A percentile compares a stretch with the other conserved stretches of the same genome.
These are phyloP conservation scores for Drosophila athabasca DNA, from an alignment of 1,140 invertebrate genomes.

Conservation along the genomic window DNA sequence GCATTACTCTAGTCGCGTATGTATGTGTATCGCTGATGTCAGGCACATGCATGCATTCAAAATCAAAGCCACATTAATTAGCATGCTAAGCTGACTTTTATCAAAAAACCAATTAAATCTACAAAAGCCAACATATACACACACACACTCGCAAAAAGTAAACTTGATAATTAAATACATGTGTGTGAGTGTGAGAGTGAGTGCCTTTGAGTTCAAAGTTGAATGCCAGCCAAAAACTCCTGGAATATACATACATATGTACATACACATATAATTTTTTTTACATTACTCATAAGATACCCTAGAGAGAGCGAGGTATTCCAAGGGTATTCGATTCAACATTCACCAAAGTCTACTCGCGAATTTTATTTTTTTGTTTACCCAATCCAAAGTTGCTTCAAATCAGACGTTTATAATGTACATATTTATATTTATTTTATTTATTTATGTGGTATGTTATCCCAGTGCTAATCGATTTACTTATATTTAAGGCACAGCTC, in stretches of 20 bases:
- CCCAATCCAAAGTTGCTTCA: too few relatives aligned
- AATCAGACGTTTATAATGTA: too few relatives aligned
- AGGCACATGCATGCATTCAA: slow-evolving; percentile 51
- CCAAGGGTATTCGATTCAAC: too few relatives aligned
- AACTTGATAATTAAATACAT: slow-evolving; percentile 67
- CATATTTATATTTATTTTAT: too few relatives aligned
- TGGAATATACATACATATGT: slow-evolving; percentile 13
- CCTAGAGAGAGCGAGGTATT: too few relatives aligned
- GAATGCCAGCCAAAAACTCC: slow-evolving; percentile 26
- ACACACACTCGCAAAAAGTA: slow-evolving; percentile 29
- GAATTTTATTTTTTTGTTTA: too few relatives aligned
- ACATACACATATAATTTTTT: slow-evolving; percentile 10
- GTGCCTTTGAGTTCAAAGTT: slow-evolving; percentile 72
- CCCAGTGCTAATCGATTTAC: too few relatives aligned
- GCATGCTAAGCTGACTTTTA: slow-evolving; percentile 80
- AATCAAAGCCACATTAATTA: slow-evolving; percentile 74
- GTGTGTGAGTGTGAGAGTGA: slow-evolving; percentile 13
- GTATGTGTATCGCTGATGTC: too few relatives aligned
- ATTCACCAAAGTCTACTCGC: too few relatives aligned
- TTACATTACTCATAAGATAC: slow-evolving; percentile 1
- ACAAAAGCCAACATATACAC: slow-evolving; percentile 31
- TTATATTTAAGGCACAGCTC: too few relatives aligned
- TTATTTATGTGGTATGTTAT: too few relatives aligned
- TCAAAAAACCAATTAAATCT: slow-evolving; percentile 78
- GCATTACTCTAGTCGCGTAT: slow-evolving; percentile 7